phyloP scores from a whole-genome alignment of 2,113 vertebrate species.

The Pitta sordida region DNA sequence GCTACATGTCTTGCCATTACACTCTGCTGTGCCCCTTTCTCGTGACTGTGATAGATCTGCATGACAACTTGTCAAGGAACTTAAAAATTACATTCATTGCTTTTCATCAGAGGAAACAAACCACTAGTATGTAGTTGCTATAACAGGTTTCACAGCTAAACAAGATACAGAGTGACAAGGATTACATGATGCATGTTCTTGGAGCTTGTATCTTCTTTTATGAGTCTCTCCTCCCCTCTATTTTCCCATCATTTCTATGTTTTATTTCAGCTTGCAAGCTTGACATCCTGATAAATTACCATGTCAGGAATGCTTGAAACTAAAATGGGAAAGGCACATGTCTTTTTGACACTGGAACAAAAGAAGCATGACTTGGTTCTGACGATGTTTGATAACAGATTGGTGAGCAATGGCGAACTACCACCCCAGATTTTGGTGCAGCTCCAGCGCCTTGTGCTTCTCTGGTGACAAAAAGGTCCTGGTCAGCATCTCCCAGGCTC shows the following conservation, averaged over 20 bases:
- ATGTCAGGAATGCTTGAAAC: constrained; percentile 7
- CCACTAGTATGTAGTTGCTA: neutral
- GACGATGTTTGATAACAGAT: neutral
- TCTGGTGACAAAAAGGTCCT: neutral
- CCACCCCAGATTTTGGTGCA: neutral
- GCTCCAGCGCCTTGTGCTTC: neutral
- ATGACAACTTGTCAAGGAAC: neutral
- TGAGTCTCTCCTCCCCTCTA: neutral
- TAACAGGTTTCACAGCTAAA: constrained; percentile 40
- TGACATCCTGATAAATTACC: constrained; percentile 20
- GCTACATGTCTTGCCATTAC: neutral
- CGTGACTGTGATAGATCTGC: neutral
- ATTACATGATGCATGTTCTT: constrained; percentile 10
- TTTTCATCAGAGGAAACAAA: constrained; percentile 42
- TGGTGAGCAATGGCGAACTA: neutral
- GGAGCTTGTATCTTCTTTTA: neutral
- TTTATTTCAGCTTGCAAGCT: constrained; percentile 24
- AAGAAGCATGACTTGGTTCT: neutral
- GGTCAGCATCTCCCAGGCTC: neutral
- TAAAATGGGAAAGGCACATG: neutral
- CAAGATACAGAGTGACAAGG: constrained; percentile 28
- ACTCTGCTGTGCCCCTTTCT: neutral
- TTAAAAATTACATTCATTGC: neutral
- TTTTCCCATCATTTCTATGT: neutral
- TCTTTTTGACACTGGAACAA: neutral